Conservation (phyloP, 2,113 vertebrate species). For the Cisticola juncidis region DNA sequence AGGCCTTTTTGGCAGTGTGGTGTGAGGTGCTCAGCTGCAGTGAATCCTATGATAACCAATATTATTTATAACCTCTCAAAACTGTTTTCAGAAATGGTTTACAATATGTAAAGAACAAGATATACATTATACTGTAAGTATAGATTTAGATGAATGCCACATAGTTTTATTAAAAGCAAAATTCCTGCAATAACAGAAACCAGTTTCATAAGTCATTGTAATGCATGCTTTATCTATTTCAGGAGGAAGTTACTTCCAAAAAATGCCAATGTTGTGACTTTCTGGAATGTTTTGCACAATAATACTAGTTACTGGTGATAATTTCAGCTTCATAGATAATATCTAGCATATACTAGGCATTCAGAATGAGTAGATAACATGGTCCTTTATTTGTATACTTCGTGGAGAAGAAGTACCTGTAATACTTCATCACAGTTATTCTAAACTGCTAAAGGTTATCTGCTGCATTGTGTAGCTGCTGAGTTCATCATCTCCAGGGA, state of each 20-base stretch:
- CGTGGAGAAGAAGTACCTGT: not conserved
- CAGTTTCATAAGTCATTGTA: not conserved
- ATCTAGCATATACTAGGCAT: not conserved
- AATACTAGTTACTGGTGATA: not conserved
- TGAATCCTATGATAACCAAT: not conserved
- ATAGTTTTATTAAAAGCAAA: not conserved
- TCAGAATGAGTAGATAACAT: not conserved
- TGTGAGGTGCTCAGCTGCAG: not conserved
- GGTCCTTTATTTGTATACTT: not conserved
- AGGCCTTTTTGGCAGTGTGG: not conserved
- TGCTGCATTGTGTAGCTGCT: too few relatives aligned
- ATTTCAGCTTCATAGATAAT: not conserved
- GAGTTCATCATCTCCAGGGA: not conserved
- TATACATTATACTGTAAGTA: not conserved
- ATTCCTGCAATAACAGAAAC: not conserved
- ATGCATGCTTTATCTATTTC: not conserved
- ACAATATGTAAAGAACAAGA: not conserved
- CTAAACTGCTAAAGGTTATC: not conserved
- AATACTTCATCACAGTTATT: not conserved
- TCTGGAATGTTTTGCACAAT: not conserved
- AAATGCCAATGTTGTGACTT: not conserved
- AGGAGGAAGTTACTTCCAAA: not conserved
- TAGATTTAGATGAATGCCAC: not conserved
- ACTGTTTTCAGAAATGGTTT: not conserved
- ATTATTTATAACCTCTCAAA: not conserved